Evolutionary conservation across 2,113 vertebrate species (phyloP).

Genomic region (Dipodomys stephensi): DNA sequence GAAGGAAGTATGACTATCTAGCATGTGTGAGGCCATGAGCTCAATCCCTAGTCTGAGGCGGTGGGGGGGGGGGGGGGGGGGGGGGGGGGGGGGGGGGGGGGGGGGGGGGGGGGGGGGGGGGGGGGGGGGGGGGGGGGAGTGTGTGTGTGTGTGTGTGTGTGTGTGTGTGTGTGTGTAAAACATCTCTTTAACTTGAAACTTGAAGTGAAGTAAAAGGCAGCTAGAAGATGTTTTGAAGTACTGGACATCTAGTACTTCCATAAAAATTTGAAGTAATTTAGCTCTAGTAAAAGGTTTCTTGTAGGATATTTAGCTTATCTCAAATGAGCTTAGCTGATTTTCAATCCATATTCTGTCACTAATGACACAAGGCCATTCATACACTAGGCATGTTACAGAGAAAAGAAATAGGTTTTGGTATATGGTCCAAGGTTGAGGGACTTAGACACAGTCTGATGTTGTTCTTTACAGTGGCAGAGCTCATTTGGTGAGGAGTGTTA

Average conservation of each 20-base stretch:
- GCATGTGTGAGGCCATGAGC: neutral
- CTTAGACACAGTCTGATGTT: neutral
- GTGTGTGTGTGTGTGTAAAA: neutral
- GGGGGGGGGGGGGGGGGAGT: too few relatives aligned
- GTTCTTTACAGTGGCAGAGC: neutral
- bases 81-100: too few relatives aligned
- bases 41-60: neutral
- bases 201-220: neutral
- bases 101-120: too few relatives aligned
- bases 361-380: neutral
- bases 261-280: conserved; percentile 22
- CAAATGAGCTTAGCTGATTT: neutral
- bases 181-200: neutral
- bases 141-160: too few relatives aligned
- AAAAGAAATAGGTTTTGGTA: neutral
- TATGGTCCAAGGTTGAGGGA: neutral
- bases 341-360: neutral
- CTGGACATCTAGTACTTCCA: neutral
- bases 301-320: conserved; percentile 15
- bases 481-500: neutral
- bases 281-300: neutral
- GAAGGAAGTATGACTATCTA: neutral
- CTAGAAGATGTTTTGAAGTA: conserved; percentile 17
- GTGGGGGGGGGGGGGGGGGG: too few relatives aligned
- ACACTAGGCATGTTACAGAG: neutral